A percentile compares a stretch with the other conserved stretches of the same genome.
Conservation (phyloP, 2,113 vertebrate species). For the Callospermophilus lateralis region DNA sequence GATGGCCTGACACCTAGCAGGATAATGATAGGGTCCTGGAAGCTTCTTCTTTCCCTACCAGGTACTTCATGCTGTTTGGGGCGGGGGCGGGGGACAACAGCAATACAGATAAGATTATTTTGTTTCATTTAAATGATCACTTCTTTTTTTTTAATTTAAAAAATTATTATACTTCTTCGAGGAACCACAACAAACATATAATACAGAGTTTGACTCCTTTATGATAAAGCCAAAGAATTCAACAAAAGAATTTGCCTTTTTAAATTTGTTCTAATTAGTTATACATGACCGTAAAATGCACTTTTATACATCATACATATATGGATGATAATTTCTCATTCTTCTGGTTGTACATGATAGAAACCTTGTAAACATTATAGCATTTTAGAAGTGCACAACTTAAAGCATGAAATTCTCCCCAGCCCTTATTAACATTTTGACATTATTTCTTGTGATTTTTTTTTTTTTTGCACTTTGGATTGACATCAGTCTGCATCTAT, state of each 20-base stretch:
- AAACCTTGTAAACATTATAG: not conserved
- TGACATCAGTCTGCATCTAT: not conserved
- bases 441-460: not conserved
- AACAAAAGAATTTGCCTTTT: not conserved
- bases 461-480: not conserved
- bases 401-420: not conserved
- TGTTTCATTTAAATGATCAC: conserved; percentile 11
- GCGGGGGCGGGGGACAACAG: not conserved
- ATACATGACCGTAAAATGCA: no score
- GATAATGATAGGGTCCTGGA: not conserved
- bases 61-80: not conserved
- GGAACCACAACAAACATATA: not conserved
- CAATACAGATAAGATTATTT: not conserved
- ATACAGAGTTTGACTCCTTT: not conserved
- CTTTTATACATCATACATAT: no score
- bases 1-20: conserved; percentile 47
- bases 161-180: not conserved
- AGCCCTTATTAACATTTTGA: not conserved
- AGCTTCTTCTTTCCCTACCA: not conserved
- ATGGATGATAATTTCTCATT: no score
- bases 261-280: no score
- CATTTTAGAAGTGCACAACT: conserved; percentile 15
- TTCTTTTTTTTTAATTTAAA: conserved; percentile 14
- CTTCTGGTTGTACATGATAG: no score
- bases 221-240: not conserved